These are phyloP conservation scores for Ormyrus nitidulus DNA, from an alignment of 2,888 invertebrate species.

Conservation along the genomic window DNA sequence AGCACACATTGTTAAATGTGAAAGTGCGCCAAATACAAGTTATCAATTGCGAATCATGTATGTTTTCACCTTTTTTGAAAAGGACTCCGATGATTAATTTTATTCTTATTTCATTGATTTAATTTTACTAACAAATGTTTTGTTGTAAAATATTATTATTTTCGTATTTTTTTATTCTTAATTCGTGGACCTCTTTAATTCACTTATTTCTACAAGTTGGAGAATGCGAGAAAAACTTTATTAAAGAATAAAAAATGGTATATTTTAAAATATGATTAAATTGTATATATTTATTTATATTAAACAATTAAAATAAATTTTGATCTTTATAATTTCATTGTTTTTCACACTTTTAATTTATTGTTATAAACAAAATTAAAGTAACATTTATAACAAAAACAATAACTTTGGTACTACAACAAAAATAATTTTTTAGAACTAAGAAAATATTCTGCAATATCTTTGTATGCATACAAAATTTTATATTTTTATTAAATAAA, in stretches of 20 bases:
- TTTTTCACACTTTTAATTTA: too few relatives aligned
- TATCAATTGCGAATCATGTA: constrained; percentile 5
- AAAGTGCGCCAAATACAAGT: constrained; percentile 38
- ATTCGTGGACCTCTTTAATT: constrained; percentile 6
- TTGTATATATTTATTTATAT: background rate
- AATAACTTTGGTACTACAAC: background rate
- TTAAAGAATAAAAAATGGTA: background rate
- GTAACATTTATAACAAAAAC: too few relatives aligned
- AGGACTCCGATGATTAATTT: too few relatives aligned
- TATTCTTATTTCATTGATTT: too few relatives aligned
- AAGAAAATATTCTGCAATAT: background rate
- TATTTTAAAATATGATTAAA: background rate
- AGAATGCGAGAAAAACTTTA: constrained; percentile 16
- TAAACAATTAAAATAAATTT: background rate
- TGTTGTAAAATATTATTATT: background rate
- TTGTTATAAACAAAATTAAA: too few relatives aligned
- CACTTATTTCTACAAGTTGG: constrained; percentile 12
- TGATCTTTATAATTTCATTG: too few relatives aligned
- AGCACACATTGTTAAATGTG: constrained; percentile 30
- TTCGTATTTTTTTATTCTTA: background rate
- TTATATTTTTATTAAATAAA: too few relatives aligned
- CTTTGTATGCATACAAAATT: background rate
- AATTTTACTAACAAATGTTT: constrained; percentile 5
- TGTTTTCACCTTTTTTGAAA: too few relatives aligned
- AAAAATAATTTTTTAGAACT: background rate